Base-by-base conservation (phyloP, 2,113 vertebrate species). In the Apodemus speciosus region DNA sequence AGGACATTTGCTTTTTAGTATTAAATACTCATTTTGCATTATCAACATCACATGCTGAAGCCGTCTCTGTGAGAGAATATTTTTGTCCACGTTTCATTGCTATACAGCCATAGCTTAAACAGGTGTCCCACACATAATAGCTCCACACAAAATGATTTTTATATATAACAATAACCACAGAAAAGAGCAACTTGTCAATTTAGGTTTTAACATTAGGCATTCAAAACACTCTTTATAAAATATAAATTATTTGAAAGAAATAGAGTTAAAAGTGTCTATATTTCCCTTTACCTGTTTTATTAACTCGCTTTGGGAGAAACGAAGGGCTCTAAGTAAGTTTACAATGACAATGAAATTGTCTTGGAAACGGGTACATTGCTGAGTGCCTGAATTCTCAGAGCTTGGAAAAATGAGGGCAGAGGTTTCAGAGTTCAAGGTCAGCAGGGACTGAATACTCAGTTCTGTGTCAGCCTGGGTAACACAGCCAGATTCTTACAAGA, bases 161-260 rank as follows among this genome's bases (percentile, higher is more conserved):
- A 2, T 18, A 40, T 51, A 25, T 40, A 85, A 85, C 0, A 85
- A 30, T 21, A 30, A 92, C 60, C 56, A 80, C 79, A 83, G 11
- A 25, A 84, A 5, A 5, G 35, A 64, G 38, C 56, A 69, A 94
- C 32, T 23, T 75, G 0, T 88, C 20, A 35, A 32, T 3, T 71
- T 85, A 62, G 30, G 9, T 30, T 81, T 89, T 71, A 88, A 69
- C 7, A 43, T 32, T 73, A 49, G 51, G 23, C 15, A 84, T 43
- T 95, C 46, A 68, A 85, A 89, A 83, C 21, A 32, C 49, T 11
- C 38, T 49, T 27, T 43, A 69, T n/a, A 89, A 90, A 90, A 77
- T 38, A 2, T 25, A 79, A 40, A 73, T 64, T 46, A 58, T 58
- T 73, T 87, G 56, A 66, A 94, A 89, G 4, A 16, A 75, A 89